Conservation (phyloP, 1,140 invertebrate species). For the Drosophila melanica region DNA sequence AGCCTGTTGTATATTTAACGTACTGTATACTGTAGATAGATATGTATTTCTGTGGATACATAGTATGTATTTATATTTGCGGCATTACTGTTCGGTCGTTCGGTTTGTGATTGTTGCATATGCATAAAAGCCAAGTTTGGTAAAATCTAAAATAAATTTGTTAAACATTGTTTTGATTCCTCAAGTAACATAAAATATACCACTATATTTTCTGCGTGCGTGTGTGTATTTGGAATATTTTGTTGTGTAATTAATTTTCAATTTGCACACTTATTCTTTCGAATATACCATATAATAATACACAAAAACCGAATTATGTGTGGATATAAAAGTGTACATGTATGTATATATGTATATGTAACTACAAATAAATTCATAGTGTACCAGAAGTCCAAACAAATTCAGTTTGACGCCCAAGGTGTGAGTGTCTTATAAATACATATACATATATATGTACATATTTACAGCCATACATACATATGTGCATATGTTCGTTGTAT, state of each 20-base stretch:
- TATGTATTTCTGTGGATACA: conserved; percentile 13
- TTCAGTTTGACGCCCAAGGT: neutral
- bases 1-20: conserved; percentile 13
- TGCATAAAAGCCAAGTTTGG: conserved; percentile 37
- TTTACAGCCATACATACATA: neutral
- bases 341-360: neutral
- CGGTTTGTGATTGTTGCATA: conserved; percentile 39
- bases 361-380: conserved; percentile 1
- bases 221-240: conserved; percentile 23
- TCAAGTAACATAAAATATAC: conserved; percentile 1
- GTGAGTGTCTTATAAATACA: conserved; percentile 11
- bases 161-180: conserved; percentile 48
- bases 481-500: neutral
- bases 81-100: conserved; percentile 46
- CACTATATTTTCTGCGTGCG: neutral
- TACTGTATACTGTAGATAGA: conserved; percentile 3
- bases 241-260: conserved; percentile 40
- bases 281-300: conserved; percentile 1
- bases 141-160: conserved; percentile 49
- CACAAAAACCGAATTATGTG: neutral
- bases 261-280: conserved; percentile 5
- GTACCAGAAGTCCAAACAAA: conserved; percentile 2
- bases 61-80: conserved; percentile 55
- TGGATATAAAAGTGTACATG: neutral
- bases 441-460: neutral